Base-by-base conservation (phyloP, 2,797 vertebrate genomes). In the Clarias fuscus region DNA sequence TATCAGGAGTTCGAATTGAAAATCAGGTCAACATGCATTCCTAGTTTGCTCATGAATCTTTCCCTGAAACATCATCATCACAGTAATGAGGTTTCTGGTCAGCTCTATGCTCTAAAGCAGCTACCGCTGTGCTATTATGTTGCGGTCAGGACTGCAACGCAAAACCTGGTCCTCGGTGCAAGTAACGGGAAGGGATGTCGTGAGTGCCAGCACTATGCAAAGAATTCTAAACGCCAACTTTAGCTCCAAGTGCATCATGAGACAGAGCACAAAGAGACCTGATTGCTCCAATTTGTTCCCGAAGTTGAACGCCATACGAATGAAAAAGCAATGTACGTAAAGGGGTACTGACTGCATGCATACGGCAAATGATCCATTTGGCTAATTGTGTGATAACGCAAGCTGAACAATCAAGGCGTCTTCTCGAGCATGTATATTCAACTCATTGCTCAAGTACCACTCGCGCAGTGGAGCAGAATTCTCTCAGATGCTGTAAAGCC, bases 11-110 rank as follows among this genome's bases (percentile, higher is more conserved):
- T 72, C 43, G 22, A 70, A 27, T 14, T 22, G 48, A 73, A 86
- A 89, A 88, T 65, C 79, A 86, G 85, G 85, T 85, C 87, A 88
- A 70, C 33, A 27, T 30, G 43, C 30, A n/a, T 59, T 62, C 30
- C 17, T 33, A 59, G 53, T 77, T 30, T 18, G 58, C 53, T 77
- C n/a, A 11, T 56, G 48, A 77, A 30, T 18, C n/a, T 24, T 6
- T 53, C 48, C 43, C 11, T 7, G 71, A 73, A 75, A 75, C 14
- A n/a, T 1, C 7, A 30, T 56, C 7, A 30, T 30, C 7, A 2
- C 56, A 33, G 18, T 72, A 48, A n/a, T 48, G 17, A n/a, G 53
- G 40, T 70, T 86, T 33, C 68, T 65, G 43, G 11, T 70, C 58
- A 48, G 68, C 58, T 53, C n/a, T 59, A 33, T 33, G 6, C 67